These are phyloP conservation scores for Alcedo atthis DNA, from an alignment of 2,797 vertebrate genomes.

Conservation along the genomic window DNA sequence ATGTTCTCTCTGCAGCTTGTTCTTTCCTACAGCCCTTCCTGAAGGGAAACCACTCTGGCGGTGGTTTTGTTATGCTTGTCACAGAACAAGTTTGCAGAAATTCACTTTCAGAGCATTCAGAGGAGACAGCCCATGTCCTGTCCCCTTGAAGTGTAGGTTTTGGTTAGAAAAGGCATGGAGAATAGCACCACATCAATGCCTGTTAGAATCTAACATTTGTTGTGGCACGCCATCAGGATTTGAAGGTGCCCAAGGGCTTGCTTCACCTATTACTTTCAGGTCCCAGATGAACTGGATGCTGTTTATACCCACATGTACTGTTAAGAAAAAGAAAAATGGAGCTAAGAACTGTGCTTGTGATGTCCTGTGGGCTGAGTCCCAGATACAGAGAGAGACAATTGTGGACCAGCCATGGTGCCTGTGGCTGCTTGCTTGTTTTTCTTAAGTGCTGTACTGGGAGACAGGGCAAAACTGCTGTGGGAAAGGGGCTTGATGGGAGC, in stretches of 20 bases:
- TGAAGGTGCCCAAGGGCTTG: neutral
- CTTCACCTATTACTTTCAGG: neutral
- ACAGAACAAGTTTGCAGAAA: neutral
- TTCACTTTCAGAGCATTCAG: neutral
- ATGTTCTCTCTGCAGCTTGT: neutral
- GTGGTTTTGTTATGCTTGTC: neutral
- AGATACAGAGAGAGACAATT: neutral
- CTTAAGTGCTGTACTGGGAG: rapidly evolving
- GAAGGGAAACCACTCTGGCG: rapidly evolving
- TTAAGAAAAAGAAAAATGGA: rapidly evolving
- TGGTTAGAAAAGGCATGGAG: neutral
- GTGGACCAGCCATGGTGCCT: rapidly evolving
- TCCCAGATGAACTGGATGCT: neutral
- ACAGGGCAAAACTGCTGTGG: neutral
- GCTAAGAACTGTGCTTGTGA: neutral
- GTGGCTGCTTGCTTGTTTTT: neutral
- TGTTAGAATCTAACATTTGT: neutral
- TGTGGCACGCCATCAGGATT: rapidly evolving
- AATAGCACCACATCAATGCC: neutral
- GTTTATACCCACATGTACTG: rapidly evolving
- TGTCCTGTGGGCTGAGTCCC: neutral
- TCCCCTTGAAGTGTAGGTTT: rapidly evolving
- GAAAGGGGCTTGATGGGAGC: neutral
- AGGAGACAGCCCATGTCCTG: neutral
- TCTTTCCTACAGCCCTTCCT: neutral